Evolutionary conservation across 2,888 invertebrate genomes (phyloP), one percentile per base, ranked within the genome.

Genomic region (Phorcus lineatus): DNA sequence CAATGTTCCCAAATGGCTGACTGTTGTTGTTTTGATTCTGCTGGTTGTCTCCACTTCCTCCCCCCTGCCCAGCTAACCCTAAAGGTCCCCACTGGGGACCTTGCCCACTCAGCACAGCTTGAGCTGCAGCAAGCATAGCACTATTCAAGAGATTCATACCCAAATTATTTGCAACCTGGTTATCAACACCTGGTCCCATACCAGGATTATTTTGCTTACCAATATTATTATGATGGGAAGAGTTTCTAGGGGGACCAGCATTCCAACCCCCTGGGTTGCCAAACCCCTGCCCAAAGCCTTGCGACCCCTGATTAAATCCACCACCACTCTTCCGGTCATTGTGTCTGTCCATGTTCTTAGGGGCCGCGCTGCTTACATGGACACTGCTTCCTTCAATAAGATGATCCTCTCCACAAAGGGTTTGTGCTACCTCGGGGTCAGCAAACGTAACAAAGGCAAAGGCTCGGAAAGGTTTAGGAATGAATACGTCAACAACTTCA

Each of bases 401-500:
- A 94, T 97, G 97, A 93, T 98, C 97, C 94, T 98, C 97, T 77
- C 97, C 97, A 94, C 97, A 97, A 55, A 98, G 94, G 86, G 96
- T 95, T 93, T 97, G 97, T 67, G 97, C 98, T 78, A 97, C 96
- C 93, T 97, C 97, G 28, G 97, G 96, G 92, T 97, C 97, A 90
- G 97, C 94, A 94, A 98, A 97, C 77, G 98, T 98, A 77, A 98
- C 97, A 94, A 98, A 98, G n/a, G 93, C 93, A 87, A 93, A 94
- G 22, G 93, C 93, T 62, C 94, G 90, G 94, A 98, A 98, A 81
- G 98, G 98, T 93, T 97, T 96, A 40, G 98, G 98, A 86, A 98
- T 97, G 95, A 98, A 98, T 78, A 98, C 98, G 94, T 98, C 98
- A 70, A 97, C 97, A 75, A 98, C 97, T 94, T 97, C 97, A 86